These are phyloP conservation scores for Theonella swinhoei DNA, from an alignment of 37 sponge, comb jelly and placozoan genomes.

Conservation along the genomic window DNA sequence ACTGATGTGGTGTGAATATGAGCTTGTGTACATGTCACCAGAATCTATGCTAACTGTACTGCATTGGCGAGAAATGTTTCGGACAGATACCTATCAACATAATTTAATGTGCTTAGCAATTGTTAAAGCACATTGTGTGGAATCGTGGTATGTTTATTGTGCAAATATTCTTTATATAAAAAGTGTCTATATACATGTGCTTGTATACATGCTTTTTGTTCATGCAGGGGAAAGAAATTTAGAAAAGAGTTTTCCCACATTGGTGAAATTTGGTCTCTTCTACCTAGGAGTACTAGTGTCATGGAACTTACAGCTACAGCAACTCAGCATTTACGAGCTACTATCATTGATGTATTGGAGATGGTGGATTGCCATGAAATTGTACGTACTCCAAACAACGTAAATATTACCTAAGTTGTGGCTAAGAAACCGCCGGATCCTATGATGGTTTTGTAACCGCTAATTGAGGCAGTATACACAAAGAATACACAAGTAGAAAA, in stretches of 20 bases:
- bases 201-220: neutral
- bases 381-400: constrained; percentile 20
- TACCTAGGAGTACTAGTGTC: neutral
- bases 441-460: neutral
- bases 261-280: neutral
- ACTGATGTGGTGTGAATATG: too few species aligned
- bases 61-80: constrained; percentile 1
- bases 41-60: constrained; percentile 6
- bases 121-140: neutral
- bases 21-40: constrained; percentile 5
- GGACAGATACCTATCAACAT: neutral
- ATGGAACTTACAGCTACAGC: constrained; percentile 4
- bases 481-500: too few species aligned
- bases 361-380: constrained; percentile 14
- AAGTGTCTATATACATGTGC: neutral
- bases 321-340: too few species aligned
- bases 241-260: neutral
- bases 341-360: too few species aligned
- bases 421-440: neutral
- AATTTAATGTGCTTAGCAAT: neutral
- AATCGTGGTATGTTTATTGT: neutral
- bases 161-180: neutral
- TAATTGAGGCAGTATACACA: too few species aligned
- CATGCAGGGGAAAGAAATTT: neutral
- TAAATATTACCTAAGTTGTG: constrained; percentile 14